Percentiles rank a stretch among this genome's conserved stretches.
Conservation (phyloP, 2,888 invertebrate species). For the Pristionchus fissidentatus region DNA sequence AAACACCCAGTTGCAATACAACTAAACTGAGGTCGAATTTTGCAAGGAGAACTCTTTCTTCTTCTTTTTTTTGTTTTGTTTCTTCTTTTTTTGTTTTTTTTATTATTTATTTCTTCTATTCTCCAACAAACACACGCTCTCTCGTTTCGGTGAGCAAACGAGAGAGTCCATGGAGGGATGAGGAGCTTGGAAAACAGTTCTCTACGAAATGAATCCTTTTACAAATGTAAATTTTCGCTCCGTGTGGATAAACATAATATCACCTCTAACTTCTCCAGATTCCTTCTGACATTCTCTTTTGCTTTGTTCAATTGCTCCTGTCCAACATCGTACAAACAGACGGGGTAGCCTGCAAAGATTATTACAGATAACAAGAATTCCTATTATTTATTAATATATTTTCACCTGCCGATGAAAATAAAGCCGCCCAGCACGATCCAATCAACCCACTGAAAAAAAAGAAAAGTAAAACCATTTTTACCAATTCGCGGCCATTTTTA, state of each 20-base stretch:
- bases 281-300: slow-evolving; percentile 50
- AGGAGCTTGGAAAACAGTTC: no score
- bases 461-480: no score
- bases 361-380: slow-evolving; percentile 83
- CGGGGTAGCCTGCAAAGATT: slow-evolving; percentile 91
- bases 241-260: no score
- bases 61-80: no score
- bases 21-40: neutral
- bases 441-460: slow-evolving; percentile 87
- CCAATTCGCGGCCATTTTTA: no score
- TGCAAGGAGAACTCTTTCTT: neutral
- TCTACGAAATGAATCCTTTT: no score
- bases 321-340: slow-evolving; percentile 85
- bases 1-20: neutral
- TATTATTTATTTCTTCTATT: neutral
- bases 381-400: neutral
- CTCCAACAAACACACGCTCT: neutral
- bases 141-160: no score
- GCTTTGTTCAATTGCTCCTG: slow-evolving; percentile 54
- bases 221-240: no score
- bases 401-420: slow-evolving; percentile 17
- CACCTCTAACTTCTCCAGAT: slow-evolving; percentile 57
- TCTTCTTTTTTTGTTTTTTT: no score
- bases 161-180: no score
- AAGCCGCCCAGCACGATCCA: slow-evolving; percentile 94